Base-by-base conservation (phyloP, 2,113 vertebrate genomes). In the Scomber japonicus region DNA sequence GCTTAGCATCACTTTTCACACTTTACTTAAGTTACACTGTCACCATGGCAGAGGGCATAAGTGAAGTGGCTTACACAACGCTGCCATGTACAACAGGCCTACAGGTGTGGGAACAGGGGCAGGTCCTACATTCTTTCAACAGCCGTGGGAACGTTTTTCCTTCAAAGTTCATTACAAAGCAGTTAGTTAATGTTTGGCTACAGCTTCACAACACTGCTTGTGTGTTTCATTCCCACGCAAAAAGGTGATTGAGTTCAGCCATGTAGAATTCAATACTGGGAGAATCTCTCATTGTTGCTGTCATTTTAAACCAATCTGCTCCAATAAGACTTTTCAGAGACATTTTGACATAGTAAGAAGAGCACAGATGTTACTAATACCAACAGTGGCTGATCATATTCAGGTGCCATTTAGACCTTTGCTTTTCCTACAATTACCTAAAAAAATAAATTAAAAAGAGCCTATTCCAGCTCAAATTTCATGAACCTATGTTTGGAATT, bases 61-160 rank as follows among this genome's bases (percentile, higher is more conserved):
- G 94, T 92, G 91, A 93, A 91, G 90, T 88, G 83, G 84, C 51
- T n/a, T 60, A 88, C 24, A 88, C 87, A 92, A 93, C 93, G 92
- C 19, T 53, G 78, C 74, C 66, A 67, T 78, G 68, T 87, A 73
- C 64, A 80, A 90, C 86, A 93, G 93, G 44, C 78, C 89, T 89
- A 90, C 79, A 82, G 88, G 95, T 93, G 96, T 97, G 96, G 93
- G 95, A 98, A 98, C 93, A 92, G 78, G 61, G 90, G 88, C 84
- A 90, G 62, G 75, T 59, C 78, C 87, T 24, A 78, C 93, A 92
- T 76, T 84, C 24, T 75, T 93, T 88, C 86, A 90, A 66, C 94
- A 94, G 85, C 90, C 88, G 89, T 95, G 96, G 95, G 96, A 97
- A 92, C 96, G 91, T 88, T 7, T 40, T 78, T 87, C 69, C 89